Evolutionary conservation across 2,888 invertebrate species (phyloP), one percentile per base, ranked within the genome.

Genomic region (Ornithoptera priamus): DNA sequence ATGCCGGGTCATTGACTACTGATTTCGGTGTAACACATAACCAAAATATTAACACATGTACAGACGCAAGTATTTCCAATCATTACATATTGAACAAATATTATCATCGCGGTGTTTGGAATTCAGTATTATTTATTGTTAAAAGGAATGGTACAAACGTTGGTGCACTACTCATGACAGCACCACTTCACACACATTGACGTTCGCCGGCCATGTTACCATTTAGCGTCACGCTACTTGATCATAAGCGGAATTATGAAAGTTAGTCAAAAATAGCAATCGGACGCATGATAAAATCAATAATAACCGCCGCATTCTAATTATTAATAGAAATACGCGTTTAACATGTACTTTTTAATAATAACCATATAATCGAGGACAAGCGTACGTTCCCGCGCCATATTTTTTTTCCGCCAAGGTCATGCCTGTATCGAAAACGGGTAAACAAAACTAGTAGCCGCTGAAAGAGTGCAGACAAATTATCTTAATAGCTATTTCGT

Each of bases 171-270:
- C 79, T 74, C 50, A 76, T 75, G 77, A 76, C 81, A 78, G 80
- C 77, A 76, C 76, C 12, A 22, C 62, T 50, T 56, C 72, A 81
- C 80, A 81, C 80, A 82, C 81, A 85, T 80, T 81, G 84, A 85
- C 87, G 83, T 84, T 88, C 85, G 85, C 90, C 92, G 92, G 91
- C 92, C 92, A 92, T 92, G 86, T 90, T 92, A 87, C 84, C 81
- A 83, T 79, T 83, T 85, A 87, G 92, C 92, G 90, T 91, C 91
- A 90, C 87, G 91, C 90, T 89, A 81, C 83, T 77, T 85, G 87
- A 87, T 83, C 84, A 80, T 81, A 82, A 83, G 81, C 83, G 82
- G 70, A 69, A 71, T 83, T 85, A 81, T 83, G 85, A 87, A 85
- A 85, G 85, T 85, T 70, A 70, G 72, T 75, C 82, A 81, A 82